Percentiles rank a stretch among this genome's conserved stretches.
phyloP scores from a whole-genome alignment of 2,888 invertebrate genomes.

The Julus scanicus region DNA sequence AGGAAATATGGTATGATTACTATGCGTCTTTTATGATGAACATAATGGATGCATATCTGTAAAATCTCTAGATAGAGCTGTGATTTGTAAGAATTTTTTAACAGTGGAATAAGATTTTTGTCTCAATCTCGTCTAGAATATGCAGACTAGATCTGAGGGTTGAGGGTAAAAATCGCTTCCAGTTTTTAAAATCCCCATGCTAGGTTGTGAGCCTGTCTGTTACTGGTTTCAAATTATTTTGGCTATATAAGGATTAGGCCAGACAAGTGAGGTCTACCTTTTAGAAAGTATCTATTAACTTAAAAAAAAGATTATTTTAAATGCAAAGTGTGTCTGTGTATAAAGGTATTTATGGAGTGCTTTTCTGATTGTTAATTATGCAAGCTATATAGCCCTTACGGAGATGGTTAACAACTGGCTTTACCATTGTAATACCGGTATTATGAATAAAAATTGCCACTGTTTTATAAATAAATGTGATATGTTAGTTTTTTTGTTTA shows the following conservation, averaged over 20 bases:
- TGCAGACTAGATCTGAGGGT: conserved; percentile 9
- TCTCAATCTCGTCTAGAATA: conserved; percentile 19
- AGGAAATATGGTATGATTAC: not conserved
- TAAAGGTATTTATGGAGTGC: conserved; percentile 14
- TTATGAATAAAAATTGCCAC: conserved; percentile 30
- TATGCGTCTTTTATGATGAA: not conserved
- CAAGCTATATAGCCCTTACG: conserved; percentile 6
- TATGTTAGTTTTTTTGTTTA: not conserved
- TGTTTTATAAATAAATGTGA: not conserved
- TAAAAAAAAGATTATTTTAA: not conserved
- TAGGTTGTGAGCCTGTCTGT: not conserved
- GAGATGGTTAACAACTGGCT: conserved; percentile 49
- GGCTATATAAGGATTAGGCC: not conserved
- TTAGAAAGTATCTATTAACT: not conserved
- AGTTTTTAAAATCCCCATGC: not conserved
- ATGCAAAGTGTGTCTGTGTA: conserved; percentile 19
- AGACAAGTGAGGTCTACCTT: conserved; percentile 6
- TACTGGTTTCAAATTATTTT: not conserved
- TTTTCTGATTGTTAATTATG: conserved; percentile 23
- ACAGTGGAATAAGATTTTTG: not conserved
- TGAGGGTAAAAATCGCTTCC: conserved; percentile 6
- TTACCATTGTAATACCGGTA: conserved; percentile 52
- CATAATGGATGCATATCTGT: conserved; percentile 14
- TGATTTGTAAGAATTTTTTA: conserved; percentile 31
- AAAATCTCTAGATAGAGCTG: conserved; percentile 29